Conservation (phyloP, 2,797 vertebrate genomes). For the Microcaecilia unicolor region DNA sequence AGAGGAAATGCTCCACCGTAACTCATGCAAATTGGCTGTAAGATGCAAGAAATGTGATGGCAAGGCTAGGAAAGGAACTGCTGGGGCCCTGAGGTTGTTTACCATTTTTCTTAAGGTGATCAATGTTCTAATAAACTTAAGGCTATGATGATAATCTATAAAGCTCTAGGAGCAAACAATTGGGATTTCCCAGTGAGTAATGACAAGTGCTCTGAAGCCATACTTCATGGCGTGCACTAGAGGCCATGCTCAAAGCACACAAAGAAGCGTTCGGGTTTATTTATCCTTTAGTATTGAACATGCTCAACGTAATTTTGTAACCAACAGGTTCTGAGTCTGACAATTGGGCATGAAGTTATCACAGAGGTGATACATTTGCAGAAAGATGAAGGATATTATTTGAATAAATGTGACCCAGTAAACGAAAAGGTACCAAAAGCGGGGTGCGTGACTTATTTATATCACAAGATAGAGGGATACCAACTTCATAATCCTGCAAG, state of each 20-base stretch:
- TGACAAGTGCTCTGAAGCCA: too few relatives aligned
- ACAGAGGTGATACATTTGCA: too few relatives aligned
- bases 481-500: too few relatives aligned
- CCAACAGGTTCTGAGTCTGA: not conserved
- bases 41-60: slow-evolving; percentile 14
- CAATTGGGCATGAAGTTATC: not conserved
- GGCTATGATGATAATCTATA: not conserved
- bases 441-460: too few relatives aligned
- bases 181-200: too few relatives aligned
- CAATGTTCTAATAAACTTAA: slow-evolving; percentile 8
- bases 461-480: too few relatives aligned
- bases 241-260: not conserved
- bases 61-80: slow-evolving; percentile 11
- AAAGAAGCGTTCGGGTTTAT: not conserved
- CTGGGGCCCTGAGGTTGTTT: not conserved
- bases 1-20: slow-evolving; percentile 15
- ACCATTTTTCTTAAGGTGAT: not conserved
- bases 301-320: not conserved
- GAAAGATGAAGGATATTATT: too few relatives aligned
- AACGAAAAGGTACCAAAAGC: too few relatives aligned
- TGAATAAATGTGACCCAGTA: too few relatives aligned
- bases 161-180: not conserved
- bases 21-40: slow-evolving; percentile 27
- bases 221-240: rapidly evolving
- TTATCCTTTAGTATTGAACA: not conserved